A percentile compares a stretch with the other conserved stretches of the same genome.
phyloP scores from a whole-genome alignment of 2,888 invertebrate species.

The Ornithoptera priamus region DNA sequence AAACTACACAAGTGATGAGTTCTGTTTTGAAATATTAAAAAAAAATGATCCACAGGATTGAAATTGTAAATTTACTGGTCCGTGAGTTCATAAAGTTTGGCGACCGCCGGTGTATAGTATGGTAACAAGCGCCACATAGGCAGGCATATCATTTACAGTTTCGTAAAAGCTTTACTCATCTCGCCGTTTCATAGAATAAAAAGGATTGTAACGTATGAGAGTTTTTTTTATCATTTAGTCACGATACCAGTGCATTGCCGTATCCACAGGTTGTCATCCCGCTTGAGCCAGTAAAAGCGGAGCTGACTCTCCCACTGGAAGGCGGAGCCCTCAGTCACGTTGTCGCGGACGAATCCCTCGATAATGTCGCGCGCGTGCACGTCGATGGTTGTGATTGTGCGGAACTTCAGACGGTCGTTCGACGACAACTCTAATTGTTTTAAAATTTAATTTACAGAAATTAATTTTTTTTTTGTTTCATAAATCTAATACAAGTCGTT shows the following conservation, averaged over 20 bases:
- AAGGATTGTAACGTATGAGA: too few relatives aligned
- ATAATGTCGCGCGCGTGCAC: slow-evolving; percentile 96
- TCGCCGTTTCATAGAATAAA: too few relatives aligned
- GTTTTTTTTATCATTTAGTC: neutral
- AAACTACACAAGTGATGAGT: too few relatives aligned
- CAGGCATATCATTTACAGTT: too few relatives aligned
- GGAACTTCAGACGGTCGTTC: slow-evolving; percentile 93
- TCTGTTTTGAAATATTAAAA: too few relatives aligned
- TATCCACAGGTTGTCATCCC: slow-evolving; percentile 88
- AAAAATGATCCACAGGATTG: too few relatives aligned
- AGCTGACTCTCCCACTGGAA: slow-evolving; percentile 97
- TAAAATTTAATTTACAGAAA: too few relatives aligned
- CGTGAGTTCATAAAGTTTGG: too few relatives aligned
- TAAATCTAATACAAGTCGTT: neutral
- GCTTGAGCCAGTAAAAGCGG: slow-evolving; percentile 93
- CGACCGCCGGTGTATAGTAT: too few relatives aligned
- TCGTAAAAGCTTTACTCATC: too few relatives aligned
- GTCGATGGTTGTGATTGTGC: slow-evolving; percentile 93
- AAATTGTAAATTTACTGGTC: too few relatives aligned
- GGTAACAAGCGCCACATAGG: too few relatives aligned
- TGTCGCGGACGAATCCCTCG: slow-evolving; percentile 88
- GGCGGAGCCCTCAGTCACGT: slow-evolving; percentile 90
- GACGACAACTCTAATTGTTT: slow-evolving; percentile 82
- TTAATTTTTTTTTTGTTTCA: neutral
- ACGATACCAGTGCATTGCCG: slow-evolving; percentile 87